These are phyloP conservation scores for Pseudochromis fuscus DNA, from an alignment of 2,797 vertebrate species.

Conservation along the genomic window DNA sequence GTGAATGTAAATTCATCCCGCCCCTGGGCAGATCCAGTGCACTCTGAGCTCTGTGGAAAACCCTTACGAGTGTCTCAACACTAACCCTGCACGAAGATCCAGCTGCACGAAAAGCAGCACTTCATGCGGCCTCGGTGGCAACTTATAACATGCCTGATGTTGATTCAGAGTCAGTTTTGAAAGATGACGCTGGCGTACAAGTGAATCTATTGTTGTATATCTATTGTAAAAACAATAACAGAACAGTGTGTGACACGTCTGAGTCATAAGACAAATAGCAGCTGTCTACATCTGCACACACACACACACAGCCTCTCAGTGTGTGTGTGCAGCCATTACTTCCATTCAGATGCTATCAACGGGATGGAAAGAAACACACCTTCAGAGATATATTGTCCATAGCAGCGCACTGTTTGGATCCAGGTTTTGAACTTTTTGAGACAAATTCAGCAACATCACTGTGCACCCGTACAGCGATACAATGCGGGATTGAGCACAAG, in stretches of 20 bases:
- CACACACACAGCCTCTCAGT: neutral
- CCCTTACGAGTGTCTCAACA: constrained; percentile 9
- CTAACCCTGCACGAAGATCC: neutral
- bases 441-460: neutral
- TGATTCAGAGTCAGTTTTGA: neutral
- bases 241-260: constrained; percentile 7
- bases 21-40: constrained; percentile 7
- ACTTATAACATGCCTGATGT: constrained; percentile 8
- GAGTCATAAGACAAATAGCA: constrained; percentile 20
- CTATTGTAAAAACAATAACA: constrained; percentile 24
- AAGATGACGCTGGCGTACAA: constrained; percentile 6
- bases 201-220: constrained; percentile 2
- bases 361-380: constrained; percentile 1
- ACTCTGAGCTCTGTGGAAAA: constrained; percentile 36
- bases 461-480: constrained; percentile 20
- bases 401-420: too few species aligned
- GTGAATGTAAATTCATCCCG: constrained; percentile 27
- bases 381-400: constrained; percentile 3
- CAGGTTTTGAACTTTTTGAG: too few species aligned
- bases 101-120: constrained; percentile 2
- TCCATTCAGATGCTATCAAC: constrained; percentile 13
- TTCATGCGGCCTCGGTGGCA: neutral
- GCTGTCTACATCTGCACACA: constrained; percentile 9
- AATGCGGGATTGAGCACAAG: constrained; percentile 39
- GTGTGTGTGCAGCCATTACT: neutral